Conservation (phyloP, 2,888 invertebrate species). For the Stenoptilia bipunctidactyla region DNA sequence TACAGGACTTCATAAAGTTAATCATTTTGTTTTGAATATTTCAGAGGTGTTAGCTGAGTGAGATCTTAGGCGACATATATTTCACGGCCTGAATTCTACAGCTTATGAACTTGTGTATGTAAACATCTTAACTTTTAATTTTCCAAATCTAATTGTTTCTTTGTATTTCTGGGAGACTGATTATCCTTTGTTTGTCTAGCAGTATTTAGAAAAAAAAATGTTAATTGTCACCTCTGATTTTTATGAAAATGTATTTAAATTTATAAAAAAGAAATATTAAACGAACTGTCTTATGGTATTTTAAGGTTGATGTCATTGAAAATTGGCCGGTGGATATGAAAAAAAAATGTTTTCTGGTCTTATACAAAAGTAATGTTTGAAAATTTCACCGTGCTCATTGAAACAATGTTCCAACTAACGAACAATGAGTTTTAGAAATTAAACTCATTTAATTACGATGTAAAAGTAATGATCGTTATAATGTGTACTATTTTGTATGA, state of each 20-base stretch:
- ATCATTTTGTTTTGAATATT: conserved; percentile 15
- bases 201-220: conserved; percentile 54
- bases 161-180: conserved; percentile 63
- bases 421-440: too few relatives aligned
- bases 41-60: conserved; percentile 48
- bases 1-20: not conserved
- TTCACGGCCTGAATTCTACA: conserved; percentile 24
- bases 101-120: conserved; percentile 31
- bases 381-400: too few relatives aligned
- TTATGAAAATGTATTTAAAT: not conserved
- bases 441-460: too few relatives aligned
- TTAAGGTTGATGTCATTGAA: not conserved
- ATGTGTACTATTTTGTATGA: too few relatives aligned
- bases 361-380: too few relatives aligned
- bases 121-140: conserved; percentile 37
- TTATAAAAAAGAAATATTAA: not conserved
- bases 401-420: too few relatives aligned
- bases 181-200: conserved; percentile 48
- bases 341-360: too few relatives aligned
- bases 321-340: not conserved
- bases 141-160: conserved; percentile 43
- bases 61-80: conserved; percentile 12
- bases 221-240: conserved; percentile 15
- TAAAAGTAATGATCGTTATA: too few relatives aligned
- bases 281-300: not conserved